Percentiles rank a stretch among this genome's conserved stretches.
Conservation (phyloP, 2,113 vertebrate genomes). For the Psammodynastes pulverulentus region DNA sequence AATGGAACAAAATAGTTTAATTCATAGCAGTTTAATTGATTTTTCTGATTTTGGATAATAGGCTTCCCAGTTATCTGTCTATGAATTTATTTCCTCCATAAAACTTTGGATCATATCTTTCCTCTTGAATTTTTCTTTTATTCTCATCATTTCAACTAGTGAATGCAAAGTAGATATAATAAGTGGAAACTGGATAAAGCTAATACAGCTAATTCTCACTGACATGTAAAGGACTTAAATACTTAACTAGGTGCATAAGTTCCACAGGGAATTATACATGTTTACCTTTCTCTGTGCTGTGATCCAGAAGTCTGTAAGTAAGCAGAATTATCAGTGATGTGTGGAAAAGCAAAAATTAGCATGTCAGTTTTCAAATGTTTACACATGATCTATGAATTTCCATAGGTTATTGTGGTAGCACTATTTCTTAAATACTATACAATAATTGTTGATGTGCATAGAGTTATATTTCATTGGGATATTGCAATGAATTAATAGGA, state of each 20-base stretch:
- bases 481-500: neutral
- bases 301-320: neutral
- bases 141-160: conserved; percentile 1
- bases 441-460: neutral
- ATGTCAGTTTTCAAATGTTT: neutral
- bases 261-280: neutral
- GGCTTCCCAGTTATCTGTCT: neutral
- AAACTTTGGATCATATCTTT: conserved; percentile 7
- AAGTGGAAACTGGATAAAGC: neutral
- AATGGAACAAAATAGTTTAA: neutral
- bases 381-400: neutral
- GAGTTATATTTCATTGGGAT: neutral
- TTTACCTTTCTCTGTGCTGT: neutral
- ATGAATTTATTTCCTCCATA: neutral
- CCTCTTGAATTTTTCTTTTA: conserved; percentile 13
- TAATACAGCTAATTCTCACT: conserved; percentile 7
- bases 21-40: neutral
- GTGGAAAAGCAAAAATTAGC: neutral
- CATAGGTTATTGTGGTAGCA: neutral
- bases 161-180: neutral
- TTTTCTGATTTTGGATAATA: neutral
- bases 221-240: conserved; percentile 16
- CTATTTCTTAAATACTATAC: neutral
- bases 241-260: conserved; percentile 1
- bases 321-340: neutral